Percentiles rank a stretch among this genome's conserved stretches.
Evolutionary conservation across 1,140 invertebrate species (phyloP).

Genomic region (Galleria mellonella): DNA sequence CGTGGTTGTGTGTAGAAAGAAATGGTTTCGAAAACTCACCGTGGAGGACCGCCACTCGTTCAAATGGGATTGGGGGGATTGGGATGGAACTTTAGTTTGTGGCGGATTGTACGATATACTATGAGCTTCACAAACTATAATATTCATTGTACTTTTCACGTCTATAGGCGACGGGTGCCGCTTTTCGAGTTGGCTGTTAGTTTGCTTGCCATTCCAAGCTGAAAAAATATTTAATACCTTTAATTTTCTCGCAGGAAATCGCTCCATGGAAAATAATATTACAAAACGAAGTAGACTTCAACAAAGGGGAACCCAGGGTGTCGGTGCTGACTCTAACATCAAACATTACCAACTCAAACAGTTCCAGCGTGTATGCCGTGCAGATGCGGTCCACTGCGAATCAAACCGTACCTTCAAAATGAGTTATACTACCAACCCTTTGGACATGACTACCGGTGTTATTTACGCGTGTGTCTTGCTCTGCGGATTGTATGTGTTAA

Average conservation of each 20-base stretch:
- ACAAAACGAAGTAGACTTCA: constrained; percentile 18
- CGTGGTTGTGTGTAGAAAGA: no score
- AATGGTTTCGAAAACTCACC: no score
- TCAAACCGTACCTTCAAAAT: constrained; percentile 77
- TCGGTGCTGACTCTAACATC: constrained; percentile 50
- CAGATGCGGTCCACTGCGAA: constrained; percentile 30
- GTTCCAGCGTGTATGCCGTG: constrained; percentile 23
- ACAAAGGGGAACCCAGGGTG: constrained; percentile 7
- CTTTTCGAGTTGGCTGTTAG: no score
- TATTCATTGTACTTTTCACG: no score
- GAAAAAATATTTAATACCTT: no score
- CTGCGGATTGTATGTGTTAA: constrained; percentile 85
- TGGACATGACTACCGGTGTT: constrained; percentile 80
- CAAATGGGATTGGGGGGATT: no score
- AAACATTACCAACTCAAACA: constrained; percentile 20
- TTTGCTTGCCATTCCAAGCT: neutral
- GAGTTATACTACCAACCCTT: constrained; percentile 77
- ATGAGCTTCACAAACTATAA: no score
- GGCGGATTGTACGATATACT: no score
- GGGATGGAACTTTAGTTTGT: no score
- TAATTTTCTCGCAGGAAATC: neutral
- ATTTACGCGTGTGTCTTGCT: constrained; percentile 84
- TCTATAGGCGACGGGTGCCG: no score
- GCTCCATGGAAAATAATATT: constrained; percentile 11
- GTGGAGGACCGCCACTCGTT: no score